Base-by-base conservation (phyloP, 37 sponge, comb jelly and placozoan genomes). In the Corticium candelabrum region DNA sequence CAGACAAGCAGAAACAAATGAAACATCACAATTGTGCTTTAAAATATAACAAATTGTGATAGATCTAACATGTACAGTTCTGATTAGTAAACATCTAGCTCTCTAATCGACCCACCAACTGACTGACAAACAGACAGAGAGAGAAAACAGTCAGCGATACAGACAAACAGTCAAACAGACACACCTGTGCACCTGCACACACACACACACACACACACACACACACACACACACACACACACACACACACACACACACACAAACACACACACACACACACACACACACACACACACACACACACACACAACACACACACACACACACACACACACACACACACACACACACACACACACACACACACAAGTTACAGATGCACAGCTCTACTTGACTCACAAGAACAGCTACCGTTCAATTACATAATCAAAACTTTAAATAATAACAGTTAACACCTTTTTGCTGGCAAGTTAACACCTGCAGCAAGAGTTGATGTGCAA, bases 401-500 rank as follows among this genome's bases (percentile, higher is more conserved):
- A 21, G 56, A 5, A 43, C 5, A 11, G 5, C 56, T 43, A 43
- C 56, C 56, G 56, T 21, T 21, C 56, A 43, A n/a, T n/a, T n/a
- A n/a, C n/a, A 75, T 38, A 3, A 35, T 40, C 3, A 38, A 75
- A 35, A 30, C 37, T 30, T 75, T 29, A 75, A 3, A 2, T 35
- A 35, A 3, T 75, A 35, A 40, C 31, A 33, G 40, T 35, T 37
- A 29, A 27, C 67, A 89, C 95, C 95, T 79, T 37, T 75, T 85
- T 30, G 97, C 97, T 5, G 97, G 97, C 1, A 96, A 88, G 78
- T 96, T 96, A 29, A 96, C 93, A 1, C 97, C 56, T 43, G 56
- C 56, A 43, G 11, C 11, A 11, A 5, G 5, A 21, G 5, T 11
- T 43, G 56, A 43, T 43, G 11, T 21, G 56, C 56, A 43, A 21